Percentiles rank a stretch among this genome's conserved stretches.
phyloP scores from a whole-genome alignment of 2,113 vertebrate genomes.

The Marcusenius ussheri region DNA sequence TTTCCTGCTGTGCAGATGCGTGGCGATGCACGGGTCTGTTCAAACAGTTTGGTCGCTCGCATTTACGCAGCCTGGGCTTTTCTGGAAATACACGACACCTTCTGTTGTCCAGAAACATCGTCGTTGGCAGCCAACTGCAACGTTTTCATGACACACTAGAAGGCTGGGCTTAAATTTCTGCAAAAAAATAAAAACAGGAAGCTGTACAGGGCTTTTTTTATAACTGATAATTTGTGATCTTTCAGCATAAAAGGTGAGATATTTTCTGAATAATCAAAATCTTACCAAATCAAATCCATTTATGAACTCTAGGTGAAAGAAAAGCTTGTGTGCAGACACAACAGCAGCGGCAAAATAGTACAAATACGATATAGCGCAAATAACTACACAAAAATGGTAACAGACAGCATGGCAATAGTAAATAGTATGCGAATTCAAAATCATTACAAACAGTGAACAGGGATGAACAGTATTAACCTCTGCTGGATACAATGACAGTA shows the following conservation, averaged over 20 bases:
- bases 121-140: background rate
- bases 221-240: background rate
- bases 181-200: background rate
- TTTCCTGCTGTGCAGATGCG: constrained; percentile 56
- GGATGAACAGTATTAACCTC: background rate
- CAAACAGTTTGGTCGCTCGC: constrained; percentile 54
- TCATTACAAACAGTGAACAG: background rate
- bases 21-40: constrained; percentile 56
- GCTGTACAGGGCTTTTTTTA: background rate
- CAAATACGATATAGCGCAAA: background rate
- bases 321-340: background rate
- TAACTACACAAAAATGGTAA: background rate
- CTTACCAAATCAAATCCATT: background rate
- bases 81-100: constrained; percentile 47
- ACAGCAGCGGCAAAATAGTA: background rate
- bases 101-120: constrained; percentile 40
- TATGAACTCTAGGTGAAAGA: background rate
- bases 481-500: background rate
- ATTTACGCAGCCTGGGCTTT: constrained; percentile 45
- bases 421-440: background rate
- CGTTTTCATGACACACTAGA: background rate
- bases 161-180: background rate
- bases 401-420: background rate
- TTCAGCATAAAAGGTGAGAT: background rate
- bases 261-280: background rate